Conservation (phyloP, 2,888 invertebrate species). For the Callyntrura sp. region DNA sequence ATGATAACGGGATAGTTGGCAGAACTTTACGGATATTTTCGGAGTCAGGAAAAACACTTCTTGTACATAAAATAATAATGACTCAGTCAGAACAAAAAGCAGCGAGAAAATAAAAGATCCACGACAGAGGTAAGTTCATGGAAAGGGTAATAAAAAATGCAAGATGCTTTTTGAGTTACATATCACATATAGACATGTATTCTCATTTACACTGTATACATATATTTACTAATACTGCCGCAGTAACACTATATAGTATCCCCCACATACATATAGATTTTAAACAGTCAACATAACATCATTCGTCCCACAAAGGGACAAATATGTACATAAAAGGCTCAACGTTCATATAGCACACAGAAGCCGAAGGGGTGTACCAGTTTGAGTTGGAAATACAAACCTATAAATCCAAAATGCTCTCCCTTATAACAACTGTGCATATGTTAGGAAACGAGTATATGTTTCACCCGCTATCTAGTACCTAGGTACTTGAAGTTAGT, state of each 20-base stretch:
- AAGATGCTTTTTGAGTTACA: slow-evolving; percentile 26
- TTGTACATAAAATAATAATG: slow-evolving; percentile 58
- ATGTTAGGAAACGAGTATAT: background rate
- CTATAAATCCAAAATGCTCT: background rate
- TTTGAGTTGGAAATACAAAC: background rate
- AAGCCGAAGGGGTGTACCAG: slow-evolving; percentile 4
- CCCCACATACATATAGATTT: slow-evolving; percentile 9
- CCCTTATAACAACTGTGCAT: background rate
- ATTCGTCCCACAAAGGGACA: slow-evolving; percentile 24
- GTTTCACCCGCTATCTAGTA: too few species aligned
- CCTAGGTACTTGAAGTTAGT: background rate
- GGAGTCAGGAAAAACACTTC: slow-evolving; percentile 54
- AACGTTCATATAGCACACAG: background rate
- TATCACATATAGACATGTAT: background rate
- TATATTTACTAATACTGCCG: too few species aligned
- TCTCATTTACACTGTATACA: background rate
- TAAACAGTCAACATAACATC: slow-evolving; percentile 1
- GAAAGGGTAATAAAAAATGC: slow-evolving; percentile 61
- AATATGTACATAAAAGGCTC: slow-evolving; percentile 16
- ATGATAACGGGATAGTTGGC: slow-evolving; percentile 47
- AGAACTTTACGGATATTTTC: slow-evolving; percentile 68
- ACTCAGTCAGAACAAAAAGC: slow-evolving; percentile 53
- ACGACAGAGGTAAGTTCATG: slow-evolving; percentile 27
- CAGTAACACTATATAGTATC: background rate
- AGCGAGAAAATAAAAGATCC: slow-evolving; percentile 58